These are phyloP conservation scores for Lamellibrachia columna DNA, from an alignment of 2,888 invertebrate species.

Conservation along the genomic window DNA sequence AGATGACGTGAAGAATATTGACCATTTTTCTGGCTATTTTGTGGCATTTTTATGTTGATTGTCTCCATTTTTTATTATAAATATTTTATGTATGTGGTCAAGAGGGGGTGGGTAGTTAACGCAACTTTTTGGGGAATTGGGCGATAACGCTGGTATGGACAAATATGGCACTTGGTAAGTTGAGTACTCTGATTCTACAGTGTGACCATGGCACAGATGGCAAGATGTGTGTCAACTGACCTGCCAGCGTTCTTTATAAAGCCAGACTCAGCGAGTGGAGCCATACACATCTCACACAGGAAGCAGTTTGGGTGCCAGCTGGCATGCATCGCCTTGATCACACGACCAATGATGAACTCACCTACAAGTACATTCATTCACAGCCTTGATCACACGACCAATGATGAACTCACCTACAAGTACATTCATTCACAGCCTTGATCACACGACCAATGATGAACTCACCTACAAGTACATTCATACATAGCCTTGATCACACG, in stretches of 20 bases:
- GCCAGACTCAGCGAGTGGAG: conserved; percentile 93
- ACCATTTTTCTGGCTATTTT: too few species aligned
- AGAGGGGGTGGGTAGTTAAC: neutral
- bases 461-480: neutral
- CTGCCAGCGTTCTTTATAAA: conserved; percentile 77
- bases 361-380: conserved; percentile 67
- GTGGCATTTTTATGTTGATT: too few species aligned
- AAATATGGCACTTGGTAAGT: too few species aligned
- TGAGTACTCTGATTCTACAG: too few species aligned
- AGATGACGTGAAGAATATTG: too few species aligned
- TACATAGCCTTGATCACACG: neutral
- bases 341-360: conserved; percentile 97
- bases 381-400: neutral
- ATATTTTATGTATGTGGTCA: too few species aligned
- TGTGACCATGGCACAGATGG: neutral
- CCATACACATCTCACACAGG: conserved; percentile 91
- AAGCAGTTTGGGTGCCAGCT: conserved; percentile 99
- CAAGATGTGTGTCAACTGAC: conserved; percentile 22
- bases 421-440: conserved; percentile 13
- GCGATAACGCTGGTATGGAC: too few species aligned
- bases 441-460: neutral
- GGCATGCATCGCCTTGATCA: conserved; percentile 98
- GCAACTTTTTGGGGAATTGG: neutral
- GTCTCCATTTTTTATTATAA: too few species aligned
- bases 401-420: conserved; percentile 31